Base-by-base conservation (phyloP, 2,797 vertebrate species). In the Melanotaenia nigrans region DNA sequence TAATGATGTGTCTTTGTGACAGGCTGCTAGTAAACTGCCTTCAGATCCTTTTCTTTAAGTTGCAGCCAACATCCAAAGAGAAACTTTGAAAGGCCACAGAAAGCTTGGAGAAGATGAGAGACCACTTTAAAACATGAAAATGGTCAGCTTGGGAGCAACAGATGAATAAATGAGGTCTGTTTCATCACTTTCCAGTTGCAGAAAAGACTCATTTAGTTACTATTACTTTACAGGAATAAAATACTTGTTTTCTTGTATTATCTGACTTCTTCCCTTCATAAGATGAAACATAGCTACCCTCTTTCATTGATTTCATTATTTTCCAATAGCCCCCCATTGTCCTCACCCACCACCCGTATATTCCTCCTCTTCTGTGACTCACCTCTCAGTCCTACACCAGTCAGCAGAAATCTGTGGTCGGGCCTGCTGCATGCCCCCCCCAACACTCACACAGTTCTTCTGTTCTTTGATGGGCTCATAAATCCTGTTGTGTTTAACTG, bases 391-490 rank as follows among this genome's bases (percentile, higher is more conserved):
- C 81, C 79, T 84, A 90, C 90, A 89, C 70, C 85, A 92, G 90
- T 94, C 93, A 92, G 92, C 91, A 92, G 83, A 92, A 91, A 85
- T 66, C 84, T 91, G 92, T 75, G 93, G 91, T 93, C 47, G 81
- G 68, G 83, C 79, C 83, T 84, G 82, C 77, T 86, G 81, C 65
- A 67, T 60, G 61, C 30, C 58, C 65, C 59, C n/a, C 9, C 47
- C 53, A 28, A 16, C 53, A 36, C 70, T 47, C 66, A 74, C 65
- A 42, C 77, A 38, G 61, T 83, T 78, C 85, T 83, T 70, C 78
- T 85, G 82, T 72, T 87, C 93, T 94, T 95, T 95, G 92, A 95
- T 93, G 91, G 87, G 82, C 91, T 81, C 87, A 92, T 95, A 94
- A 95, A 94, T 94, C 89, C 83, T 83, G 82, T 73, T 60, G 87